Base-by-base conservation (phyloP, 1,140 invertebrate genomes). In the Trichogramma pretiosum region DNA sequence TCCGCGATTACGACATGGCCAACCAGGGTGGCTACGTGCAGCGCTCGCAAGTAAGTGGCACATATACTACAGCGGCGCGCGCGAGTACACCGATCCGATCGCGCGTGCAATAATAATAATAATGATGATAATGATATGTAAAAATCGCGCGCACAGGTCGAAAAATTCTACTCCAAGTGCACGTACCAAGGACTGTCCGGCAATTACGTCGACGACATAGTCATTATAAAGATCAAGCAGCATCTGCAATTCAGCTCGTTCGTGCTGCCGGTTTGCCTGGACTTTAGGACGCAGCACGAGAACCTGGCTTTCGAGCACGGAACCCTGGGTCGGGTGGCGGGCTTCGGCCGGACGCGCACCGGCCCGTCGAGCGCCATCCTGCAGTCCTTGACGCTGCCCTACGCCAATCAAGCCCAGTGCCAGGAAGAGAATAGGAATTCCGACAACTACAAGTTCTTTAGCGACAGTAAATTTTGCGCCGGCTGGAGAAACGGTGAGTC, bases 381-480 rank as follows among this genome's bases (percentile, higher is more conserved):
- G 18, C 66, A 66, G 40, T 48, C 60, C 10, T 35, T 70, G 10
- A 58, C 26, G 13, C 58, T 72, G 5, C 68, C 69, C 21, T 65
- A 57, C 42, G 46, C 70, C 17, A 34, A 64, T 3, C 10, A 40
- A 8, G 45, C 22, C 17, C 43, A 57, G 16, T 72, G 69, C 17
- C 62, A 54, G 50, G 17, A 48, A 2, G 32, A 26, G 5, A 61
- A 54, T 19, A 14, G 10, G 9, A 34, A 43, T 5, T 19, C 14
- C 0, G 43, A 61, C 1, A 61, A 46, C 18, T 48, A 49, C 46
- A 61, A 48, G 22, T 67, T 51, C 38, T 55, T 68, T 1, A 65
- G 67, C 1, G 22, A 37, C 8, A 68, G 70, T 28, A 72, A 72
- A 50, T 67, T 72, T 48, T 72, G 69, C 30, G 69, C 68, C 16